Evolutionary conservation across 2,113 vertebrate genomes (phyloP).

Genomic region (Megaleporinus macrocephalus): DNA sequence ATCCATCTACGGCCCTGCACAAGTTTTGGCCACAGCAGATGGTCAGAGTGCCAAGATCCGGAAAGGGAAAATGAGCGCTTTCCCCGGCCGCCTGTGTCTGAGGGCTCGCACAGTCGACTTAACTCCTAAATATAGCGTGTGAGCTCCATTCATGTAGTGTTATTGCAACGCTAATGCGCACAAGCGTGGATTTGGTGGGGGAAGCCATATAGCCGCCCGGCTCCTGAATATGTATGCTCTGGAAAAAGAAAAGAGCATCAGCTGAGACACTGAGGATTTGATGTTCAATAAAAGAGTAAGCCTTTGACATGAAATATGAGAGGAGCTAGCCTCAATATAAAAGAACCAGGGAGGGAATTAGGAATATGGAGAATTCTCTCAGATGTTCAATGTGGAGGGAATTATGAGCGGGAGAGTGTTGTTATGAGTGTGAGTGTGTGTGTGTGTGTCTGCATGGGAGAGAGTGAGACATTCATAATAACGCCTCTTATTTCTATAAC

Average conservation of each 20-base stretch:
- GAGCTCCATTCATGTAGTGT: slow-evolving; percentile 71
- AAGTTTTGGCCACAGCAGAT: slow-evolving; percentile 62
- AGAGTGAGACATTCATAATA: slow-evolving; percentile 35
- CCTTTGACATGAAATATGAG: slow-evolving; percentile 81
- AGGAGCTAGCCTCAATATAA: slow-evolving; percentile 79
- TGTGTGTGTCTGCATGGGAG: slow-evolving; percentile 44
- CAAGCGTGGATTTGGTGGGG: slow-evolving; percentile 71
- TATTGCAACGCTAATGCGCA: slow-evolving; percentile 74
- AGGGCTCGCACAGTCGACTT: slow-evolving; percentile 63
- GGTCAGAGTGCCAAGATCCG: slow-evolving; percentile 42
- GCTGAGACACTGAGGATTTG: slow-evolving; percentile 79
- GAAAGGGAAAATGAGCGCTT: slow-evolving; percentile 45
- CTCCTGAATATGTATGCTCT: slow-evolving; percentile 77
- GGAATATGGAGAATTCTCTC: slow-evolving; percentile 78
- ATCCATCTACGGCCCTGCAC: slow-evolving; percentile 55
- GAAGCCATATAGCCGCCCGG: slow-evolving; percentile 59
- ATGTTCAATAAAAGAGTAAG: slow-evolving; percentile 82
- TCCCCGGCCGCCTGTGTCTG: slow-evolving; percentile 59
- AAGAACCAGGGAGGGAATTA: slow-evolving; percentile 80
- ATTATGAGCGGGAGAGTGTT: slow-evolving; percentile 67
- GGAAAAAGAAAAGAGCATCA: slow-evolving; percentile 63
- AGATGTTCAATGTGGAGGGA: slow-evolving; percentile 74
- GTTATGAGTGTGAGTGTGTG: slow-evolving; percentile 62
- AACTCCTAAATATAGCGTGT: slow-evolving; percentile 73
- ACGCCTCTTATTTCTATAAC: slow-evolving; percentile 48